These are phyloP conservation scores for Rotaria magnacalcarata DNA, from an alignment of 2,888 invertebrate genomes.

Conservation along the genomic window DNA sequence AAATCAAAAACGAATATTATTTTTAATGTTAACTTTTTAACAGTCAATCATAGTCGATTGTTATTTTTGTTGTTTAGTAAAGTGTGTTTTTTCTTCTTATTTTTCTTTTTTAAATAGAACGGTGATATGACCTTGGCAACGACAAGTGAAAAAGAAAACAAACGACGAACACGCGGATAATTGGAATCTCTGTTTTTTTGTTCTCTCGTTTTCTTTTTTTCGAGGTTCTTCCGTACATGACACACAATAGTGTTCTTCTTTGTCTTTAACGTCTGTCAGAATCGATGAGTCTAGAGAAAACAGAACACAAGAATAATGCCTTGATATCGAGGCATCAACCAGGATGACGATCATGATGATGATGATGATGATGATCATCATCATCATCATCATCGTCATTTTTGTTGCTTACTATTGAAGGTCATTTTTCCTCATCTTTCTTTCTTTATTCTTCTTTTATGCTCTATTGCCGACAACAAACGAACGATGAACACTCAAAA, in stretches of 20 bases:
- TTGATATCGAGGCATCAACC: neutral
- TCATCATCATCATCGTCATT: neutral
- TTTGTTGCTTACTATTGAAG: neutral
- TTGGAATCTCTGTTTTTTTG: neutral
- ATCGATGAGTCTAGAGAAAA: neutral
- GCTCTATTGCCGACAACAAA: neutral
- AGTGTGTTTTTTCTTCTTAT: neutral
- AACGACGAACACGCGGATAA: neutral
- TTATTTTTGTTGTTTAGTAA: neutral
- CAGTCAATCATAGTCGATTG: neutral
- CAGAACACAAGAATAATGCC: neutral
- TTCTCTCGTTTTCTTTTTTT: neutral
- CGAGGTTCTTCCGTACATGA: neutral
- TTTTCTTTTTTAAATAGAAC: neutral
- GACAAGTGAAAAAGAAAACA: conserved; percentile 1
- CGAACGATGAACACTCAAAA: conserved; percentile 18
- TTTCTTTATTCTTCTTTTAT: neutral
- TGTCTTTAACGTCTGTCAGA: neutral
- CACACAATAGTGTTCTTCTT: conserved; percentile 1
- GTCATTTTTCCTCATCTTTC: neutral
- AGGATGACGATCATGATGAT: neutral
- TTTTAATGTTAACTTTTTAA: neutral
- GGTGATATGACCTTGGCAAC: neutral
- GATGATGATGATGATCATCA: too few species aligned
- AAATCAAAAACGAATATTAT: neutral